phyloP scores from a whole-genome alignment of 2,888 invertebrate genomes.

The Lacanobia oleracea region DNA sequence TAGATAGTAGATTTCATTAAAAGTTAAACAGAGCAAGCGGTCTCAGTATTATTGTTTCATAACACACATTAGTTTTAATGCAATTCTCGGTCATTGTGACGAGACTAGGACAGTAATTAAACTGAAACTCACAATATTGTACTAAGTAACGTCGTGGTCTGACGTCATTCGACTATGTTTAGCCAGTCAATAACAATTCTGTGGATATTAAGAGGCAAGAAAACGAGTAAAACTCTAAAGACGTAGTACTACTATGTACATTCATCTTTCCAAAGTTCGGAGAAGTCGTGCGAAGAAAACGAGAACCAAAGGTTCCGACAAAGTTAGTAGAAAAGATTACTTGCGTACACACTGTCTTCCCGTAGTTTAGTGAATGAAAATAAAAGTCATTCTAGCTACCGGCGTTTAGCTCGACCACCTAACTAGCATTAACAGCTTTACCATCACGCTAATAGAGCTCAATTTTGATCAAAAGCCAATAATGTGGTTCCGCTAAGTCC shows the following conservation, averaged over 20 bases:
- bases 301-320: slow-evolving; percentile 41
- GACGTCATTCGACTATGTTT: slow-evolving; percentile 35
- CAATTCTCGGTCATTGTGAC: slow-evolving; percentile 45
- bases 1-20: slow-evolving; percentile 77
- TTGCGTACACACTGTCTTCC: slow-evolving; percentile 58
- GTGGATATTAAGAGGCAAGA: slow-evolving; percentile 2
- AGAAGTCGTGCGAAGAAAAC: slow-evolving; percentile 38
- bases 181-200: not conserved
- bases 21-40: slow-evolving; percentile 70
- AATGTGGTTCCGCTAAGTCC: slow-evolving; percentile 47
- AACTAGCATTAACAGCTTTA: slow-evolving; percentile 47
- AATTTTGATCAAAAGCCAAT: slow-evolving; percentile 52
- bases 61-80: slow-evolving; percentile 57
- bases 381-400: slow-evolving; percentile 63
- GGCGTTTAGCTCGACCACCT: slow-evolving; percentile 38
- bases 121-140: slow-evolving; percentile 32
- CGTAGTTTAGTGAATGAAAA: slow-evolving; percentile 62
- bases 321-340: slow-evolving; percentile 63
- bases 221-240: slow-evolving; percentile 11
- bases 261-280: slow-evolving; percentile 25
- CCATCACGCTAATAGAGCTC: slow-evolving; percentile 34
- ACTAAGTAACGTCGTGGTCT: slow-evolving; percentile 20
- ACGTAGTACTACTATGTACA: slow-evolving; percentile 4
- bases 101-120: slow-evolving; percentile 46
- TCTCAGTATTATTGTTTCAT: slow-evolving; percentile 50